Percentiles rank a stretch among this genome's conserved stretches.
Evolutionary conservation across 92 coral and sea anemone genomes (phyloP).

Genomic region (Epizoanthus scotinus): DNA sequence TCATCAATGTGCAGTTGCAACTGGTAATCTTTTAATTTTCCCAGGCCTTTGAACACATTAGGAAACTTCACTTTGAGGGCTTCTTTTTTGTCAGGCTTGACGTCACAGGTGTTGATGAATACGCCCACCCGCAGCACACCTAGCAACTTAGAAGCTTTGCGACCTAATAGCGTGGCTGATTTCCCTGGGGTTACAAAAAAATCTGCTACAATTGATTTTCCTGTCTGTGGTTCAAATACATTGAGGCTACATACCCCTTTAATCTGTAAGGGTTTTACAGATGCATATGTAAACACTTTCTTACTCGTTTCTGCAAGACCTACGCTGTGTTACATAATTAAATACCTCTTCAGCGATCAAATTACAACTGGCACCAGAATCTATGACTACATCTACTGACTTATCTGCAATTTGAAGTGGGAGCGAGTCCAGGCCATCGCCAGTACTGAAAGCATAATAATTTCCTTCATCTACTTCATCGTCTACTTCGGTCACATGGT

Average conservation of each 20-base stretch:
- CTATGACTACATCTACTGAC: constrained; percentile 22
- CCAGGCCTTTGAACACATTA: constrained; percentile 39
- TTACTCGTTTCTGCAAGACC: constrained; percentile 33
- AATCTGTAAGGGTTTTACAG: constrained; percentile 32
- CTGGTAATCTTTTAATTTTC: constrained; percentile 33
- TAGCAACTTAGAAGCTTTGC: constrained; percentile 36
- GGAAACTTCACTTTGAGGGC: constrained; percentile 33
- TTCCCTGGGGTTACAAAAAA: constrained; percentile 45
- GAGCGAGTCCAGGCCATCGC: constrained; percentile 35
- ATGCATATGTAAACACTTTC: constrained; percentile 46
- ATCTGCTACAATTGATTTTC: constrained; percentile 38
- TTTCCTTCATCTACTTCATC: constrained; percentile 5
- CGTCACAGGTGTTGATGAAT: constrained; percentile 1
- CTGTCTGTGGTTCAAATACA: constrained; percentile 41
- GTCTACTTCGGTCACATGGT: constrained; percentile 15
- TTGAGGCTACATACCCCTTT: constrained; percentile 47
- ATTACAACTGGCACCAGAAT: constrained; percentile 7
- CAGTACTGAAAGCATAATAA: constrained; percentile 39
- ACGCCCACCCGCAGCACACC: constrained; percentile 3
- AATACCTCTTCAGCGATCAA: constrained; percentile 20
- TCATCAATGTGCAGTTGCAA: constrained; percentile 43
- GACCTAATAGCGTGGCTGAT: constrained; percentile 45
- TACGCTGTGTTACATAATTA: constrained; percentile 4
- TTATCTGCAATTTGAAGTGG: constrained; percentile 26
- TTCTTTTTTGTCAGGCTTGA: constrained; percentile 27